Percentiles rank a stretch among this genome's conserved stretches.
phyloP scores from a whole-genome alignment of 2,888 invertebrate genomes.

The Nesidiocoris tenuis region DNA sequence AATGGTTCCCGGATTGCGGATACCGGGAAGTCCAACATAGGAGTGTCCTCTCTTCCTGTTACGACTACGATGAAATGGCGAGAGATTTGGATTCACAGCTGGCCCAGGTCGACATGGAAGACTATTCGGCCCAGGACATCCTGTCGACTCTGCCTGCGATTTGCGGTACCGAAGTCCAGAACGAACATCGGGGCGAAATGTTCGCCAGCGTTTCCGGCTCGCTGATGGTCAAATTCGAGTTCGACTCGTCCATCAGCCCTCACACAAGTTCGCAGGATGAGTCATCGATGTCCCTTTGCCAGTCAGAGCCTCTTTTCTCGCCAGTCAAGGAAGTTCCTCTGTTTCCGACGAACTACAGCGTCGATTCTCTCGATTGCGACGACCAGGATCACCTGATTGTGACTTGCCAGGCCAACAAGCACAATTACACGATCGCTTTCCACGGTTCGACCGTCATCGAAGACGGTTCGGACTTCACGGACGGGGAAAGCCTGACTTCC shows the following conservation, averaged over 20 bases:
- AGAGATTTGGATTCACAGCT: conserved; percentile 88
- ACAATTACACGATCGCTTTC: conserved; percentile 93
- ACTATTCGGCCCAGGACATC: conserved; percentile 87
- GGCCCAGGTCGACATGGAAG: conserved; percentile 93
- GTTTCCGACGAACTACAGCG: conserved; percentile 73
- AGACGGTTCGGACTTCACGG: conserved; percentile 44
- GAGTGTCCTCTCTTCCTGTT: conserved; percentile 79
- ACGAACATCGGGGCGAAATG: conserved; percentile 76
- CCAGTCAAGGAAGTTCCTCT: conserved; percentile 79
- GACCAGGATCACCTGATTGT: conserved; percentile 69
- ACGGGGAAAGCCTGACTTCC: conserved; percentile 44
- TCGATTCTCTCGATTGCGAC: conserved; percentile 88
- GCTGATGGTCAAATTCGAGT: conserved; percentile 75
- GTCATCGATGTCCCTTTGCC: conserved; percentile 85
- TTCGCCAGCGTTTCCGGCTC: conserved; percentile 80
- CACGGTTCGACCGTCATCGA: conserved; percentile 67
- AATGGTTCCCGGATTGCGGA: conserved; percentile 65
- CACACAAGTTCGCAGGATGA: conserved; percentile 76
- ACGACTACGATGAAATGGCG: conserved; percentile 85
- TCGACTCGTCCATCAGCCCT: conserved; percentile 73
- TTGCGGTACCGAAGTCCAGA: conserved; percentile 59
- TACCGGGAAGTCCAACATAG: conserved; percentile 79
- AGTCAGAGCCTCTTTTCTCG: conserved; percentile 86
- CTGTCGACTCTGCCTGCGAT: conserved; percentile 74
- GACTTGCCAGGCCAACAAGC: conserved; percentile 84